phyloP scores from a whole-genome alignment of 2,797 vertebrate species.

The Acanthurus tractus region DNA sequence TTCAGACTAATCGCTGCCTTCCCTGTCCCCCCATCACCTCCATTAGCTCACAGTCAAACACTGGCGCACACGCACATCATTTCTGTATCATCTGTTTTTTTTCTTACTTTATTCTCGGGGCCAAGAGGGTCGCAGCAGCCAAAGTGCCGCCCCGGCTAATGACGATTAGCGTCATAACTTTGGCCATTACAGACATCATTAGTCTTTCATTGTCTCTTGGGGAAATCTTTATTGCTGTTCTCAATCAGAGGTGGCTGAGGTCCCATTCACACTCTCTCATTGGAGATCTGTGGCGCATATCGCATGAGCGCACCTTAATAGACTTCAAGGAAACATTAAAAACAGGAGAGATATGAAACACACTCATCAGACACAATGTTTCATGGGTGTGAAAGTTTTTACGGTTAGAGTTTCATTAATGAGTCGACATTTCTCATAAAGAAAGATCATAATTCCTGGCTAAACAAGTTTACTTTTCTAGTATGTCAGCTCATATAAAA shows the following conservation, averaged over 20 bases:
- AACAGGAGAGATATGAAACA: slow-evolving; percentile 30
- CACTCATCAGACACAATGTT: slow-evolving; percentile 30
- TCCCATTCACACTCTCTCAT: slow-evolving; percentile 49
- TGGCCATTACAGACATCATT: slow-evolving; percentile 71
- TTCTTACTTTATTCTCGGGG: slow-evolving; percentile 16
- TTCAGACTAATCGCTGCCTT: slow-evolving; percentile 62
- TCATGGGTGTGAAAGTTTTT: slow-evolving; percentile 44
- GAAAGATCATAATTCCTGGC: slow-evolving; percentile 2
- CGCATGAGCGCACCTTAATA: slow-evolving; percentile 47
- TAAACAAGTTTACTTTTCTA: background rate
- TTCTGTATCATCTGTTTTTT: slow-evolving; percentile 35
- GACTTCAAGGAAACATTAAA: slow-evolving; percentile 36
- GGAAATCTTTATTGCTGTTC: slow-evolving; percentile 52
- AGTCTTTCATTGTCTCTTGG: slow-evolving; percentile 66
- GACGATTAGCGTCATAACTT: slow-evolving; percentile 68
- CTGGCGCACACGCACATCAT: slow-evolving; percentile 12
- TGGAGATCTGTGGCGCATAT: slow-evolving; percentile 56
- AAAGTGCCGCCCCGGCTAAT: slow-evolving; percentile 55
- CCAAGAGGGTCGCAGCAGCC: slow-evolving; percentile 41
- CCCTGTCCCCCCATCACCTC: slow-evolving; percentile 44
- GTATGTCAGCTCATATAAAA: background rate
- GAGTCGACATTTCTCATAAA: slow-evolving; percentile 33
- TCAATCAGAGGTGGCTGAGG: slow-evolving; percentile 54
- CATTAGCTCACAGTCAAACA: slow-evolving; percentile 51
- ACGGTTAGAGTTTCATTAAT: slow-evolving; percentile 41